Evolutionary conservation across 92 coral and sea anemone genomes (phyloP).

Genomic region (Parazoanthus swiftii): DNA sequence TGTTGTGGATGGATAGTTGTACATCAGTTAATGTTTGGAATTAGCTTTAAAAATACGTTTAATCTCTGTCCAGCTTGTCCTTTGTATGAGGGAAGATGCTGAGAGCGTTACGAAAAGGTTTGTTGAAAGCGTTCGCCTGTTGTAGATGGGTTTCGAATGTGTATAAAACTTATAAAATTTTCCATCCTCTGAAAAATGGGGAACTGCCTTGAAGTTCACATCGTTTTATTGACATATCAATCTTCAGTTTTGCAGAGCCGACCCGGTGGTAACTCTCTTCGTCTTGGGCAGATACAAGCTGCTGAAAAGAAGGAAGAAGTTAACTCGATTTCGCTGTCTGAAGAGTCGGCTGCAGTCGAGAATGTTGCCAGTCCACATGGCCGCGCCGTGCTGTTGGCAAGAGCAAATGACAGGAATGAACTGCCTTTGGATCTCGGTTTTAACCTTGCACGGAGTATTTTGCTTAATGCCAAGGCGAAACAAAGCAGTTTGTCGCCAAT

Average conservation of each 20-base stretch:
- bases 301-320: conserved; percentile 76
- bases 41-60: background rate
- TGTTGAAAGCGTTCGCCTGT: background rate
- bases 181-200: no score
- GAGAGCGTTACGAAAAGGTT: conserved; percentile 64
- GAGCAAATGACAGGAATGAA: conserved; percentile 19
- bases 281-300: conserved; percentile 80
- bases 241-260: conserved; percentile 39
- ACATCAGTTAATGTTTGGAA: background rate
- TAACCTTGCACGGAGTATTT: conserved; percentile 54
- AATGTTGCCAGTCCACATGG: background rate
- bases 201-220: background rate
- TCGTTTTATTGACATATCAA: background rate
- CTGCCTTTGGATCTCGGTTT: conserved; percentile 55
- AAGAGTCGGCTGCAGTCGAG: conserved; percentile 37
- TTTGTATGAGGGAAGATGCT: conserved; percentile 42
- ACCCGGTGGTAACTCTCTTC: conserved; percentile 59
- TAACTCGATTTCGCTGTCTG: conserved; percentile 25
- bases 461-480: conserved; percentile 41
- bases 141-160: background rate
- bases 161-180: no score
- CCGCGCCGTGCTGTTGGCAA: conserved; percentile 37
- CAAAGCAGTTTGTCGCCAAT: conserved; percentile 32
- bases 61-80: conserved; percentile 27
- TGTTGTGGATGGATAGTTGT: background rate